Percentiles rank a stretch among this genome's conserved stretches.
Evolutionary conservation across 2,797 vertebrate genomes (phyloP).

Genomic region (Falco naumanni): DNA sequence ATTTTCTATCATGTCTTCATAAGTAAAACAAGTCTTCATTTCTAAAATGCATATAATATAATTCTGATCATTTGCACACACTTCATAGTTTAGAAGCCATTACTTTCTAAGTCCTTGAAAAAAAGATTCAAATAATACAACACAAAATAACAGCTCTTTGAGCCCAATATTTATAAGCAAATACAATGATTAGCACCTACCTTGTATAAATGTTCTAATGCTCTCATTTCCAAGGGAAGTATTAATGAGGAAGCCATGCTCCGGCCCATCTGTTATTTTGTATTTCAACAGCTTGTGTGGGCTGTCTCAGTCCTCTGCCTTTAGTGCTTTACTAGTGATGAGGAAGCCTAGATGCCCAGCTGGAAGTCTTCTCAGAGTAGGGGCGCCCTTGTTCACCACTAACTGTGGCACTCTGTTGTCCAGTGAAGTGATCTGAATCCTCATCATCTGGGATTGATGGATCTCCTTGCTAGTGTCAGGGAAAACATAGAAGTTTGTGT

Average conservation of each 20-base stretch:
- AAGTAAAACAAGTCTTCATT: neutral
- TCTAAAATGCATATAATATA: neutral
- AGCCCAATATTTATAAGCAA: neutral
- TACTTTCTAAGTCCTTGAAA: neutral
- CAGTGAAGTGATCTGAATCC: slow-evolving; percentile 83
- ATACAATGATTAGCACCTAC: slow-evolving; percentile 69
- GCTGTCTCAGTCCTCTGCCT: slow-evolving; percentile 85
- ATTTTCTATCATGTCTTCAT: neutral
- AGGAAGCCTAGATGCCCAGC: slow-evolving; percentile 85
- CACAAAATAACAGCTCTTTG: neutral
- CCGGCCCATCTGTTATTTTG: slow-evolving; percentile 77
- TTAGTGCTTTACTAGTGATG: slow-evolving; percentile 85
- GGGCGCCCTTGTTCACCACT: slow-evolving; percentile 83
- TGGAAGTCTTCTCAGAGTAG: slow-evolving; percentile 80
- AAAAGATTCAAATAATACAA: neutral
- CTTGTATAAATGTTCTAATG: slow-evolving; percentile 85
- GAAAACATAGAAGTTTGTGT: slow-evolving; percentile 85
- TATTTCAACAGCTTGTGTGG: slow-evolving; percentile 83
- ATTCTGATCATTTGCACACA: neutral
- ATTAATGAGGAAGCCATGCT: slow-evolving; percentile 86
- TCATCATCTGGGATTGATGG: slow-evolving; percentile 85
- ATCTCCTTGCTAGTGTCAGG: slow-evolving; percentile 85
- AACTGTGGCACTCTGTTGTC: slow-evolving; percentile 86
- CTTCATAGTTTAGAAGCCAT: neutral
- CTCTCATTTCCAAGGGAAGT: slow-evolving; percentile 81